Evolutionary conservation across 2,113 vertebrate species (phyloP).

Genomic region (Pogona vitticeps): DNA sequence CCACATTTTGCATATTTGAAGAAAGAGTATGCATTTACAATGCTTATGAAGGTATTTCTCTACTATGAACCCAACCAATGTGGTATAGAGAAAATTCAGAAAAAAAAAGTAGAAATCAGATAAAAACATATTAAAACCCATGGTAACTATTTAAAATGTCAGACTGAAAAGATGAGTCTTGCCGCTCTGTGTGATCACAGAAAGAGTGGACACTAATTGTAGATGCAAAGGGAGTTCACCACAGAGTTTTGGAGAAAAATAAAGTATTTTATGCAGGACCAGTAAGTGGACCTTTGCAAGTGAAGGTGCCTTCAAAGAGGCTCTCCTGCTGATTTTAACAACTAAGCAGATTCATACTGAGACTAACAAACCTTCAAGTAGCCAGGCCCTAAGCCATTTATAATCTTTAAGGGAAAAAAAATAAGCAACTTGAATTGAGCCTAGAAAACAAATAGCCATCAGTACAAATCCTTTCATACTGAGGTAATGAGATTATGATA

Average conservation of each 20-base stretch:
- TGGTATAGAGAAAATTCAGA: neutral
- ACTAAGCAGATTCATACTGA: neutral
- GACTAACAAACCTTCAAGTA: neutral
- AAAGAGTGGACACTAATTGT: neutral
- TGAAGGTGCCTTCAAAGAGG: neutral
- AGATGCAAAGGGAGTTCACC: neutral
- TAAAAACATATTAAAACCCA: neutral
- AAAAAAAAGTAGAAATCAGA: too few species aligned
- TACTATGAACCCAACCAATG: neutral
- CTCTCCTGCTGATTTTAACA: neutral
- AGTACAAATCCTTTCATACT: neutral
- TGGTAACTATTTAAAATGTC: neutral
- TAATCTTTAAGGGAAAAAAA: neutral
- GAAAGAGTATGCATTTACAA: conserved; percentile 12
- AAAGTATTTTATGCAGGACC: neutral
- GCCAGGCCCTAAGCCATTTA: neutral
- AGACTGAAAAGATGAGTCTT: neutral
- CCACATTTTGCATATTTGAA: conserved; percentile 61
- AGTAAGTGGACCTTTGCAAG: neutral
- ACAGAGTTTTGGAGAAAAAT: neutral
- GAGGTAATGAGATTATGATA: neutral
- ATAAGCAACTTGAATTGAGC: neutral
- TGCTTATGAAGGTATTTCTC: neutral
- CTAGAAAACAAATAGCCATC: neutral
- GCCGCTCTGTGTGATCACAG: neutral